Evolutionary conservation across 2,888 invertebrate genomes (phyloP), one percentile per base, ranked within the genome.

Genomic region (Cephus sareptanus): DNA sequence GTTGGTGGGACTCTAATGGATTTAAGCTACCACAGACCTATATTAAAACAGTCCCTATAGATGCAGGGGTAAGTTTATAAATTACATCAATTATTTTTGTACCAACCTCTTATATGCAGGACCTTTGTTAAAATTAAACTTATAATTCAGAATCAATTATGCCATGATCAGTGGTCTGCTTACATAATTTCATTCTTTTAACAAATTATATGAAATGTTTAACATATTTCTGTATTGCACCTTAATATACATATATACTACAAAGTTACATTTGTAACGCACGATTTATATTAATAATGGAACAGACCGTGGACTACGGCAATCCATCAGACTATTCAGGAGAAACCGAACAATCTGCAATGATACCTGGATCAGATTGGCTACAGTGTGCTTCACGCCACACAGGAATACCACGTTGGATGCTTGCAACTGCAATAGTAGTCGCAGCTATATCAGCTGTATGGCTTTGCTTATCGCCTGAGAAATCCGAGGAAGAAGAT

Each of bases 21-120:
- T 90, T 91, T 35, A 91, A 91, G 83, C 82, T 91, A 77, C 90
- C 91, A 1, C 89, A 90, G 77, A 90, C 90, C n/a, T 89, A 88
- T 75, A 85, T 91, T 40, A 91, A 90, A 84, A 89, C 90, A 75
- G 86, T 91, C 31, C 91, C 91, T 30, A 85, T 85, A 75, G 88
- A 90, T 79, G 82, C 88, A 11, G 88, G 85, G 82, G 90, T 91
- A 86, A 84, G 79, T 76, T 56, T 56, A 56, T 56, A 23, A 56
- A 23, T 9, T 40, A 40, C 15, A 40, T 40, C 4, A 15, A 40
- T 23, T 23, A 23, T 23, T 23, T 23, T 23, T 56, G 56, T 56
- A 56, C 6, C 9, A 23, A 56, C 3, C 23, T 9, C 9, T 56
- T 56, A 56, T 23, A 56, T 40, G 9, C 9, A 56, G 15, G 23